Evolutionary conservation across 2,888 invertebrate species (phyloP), one percentile per base, ranked within the genome.

Genomic region (Tenthredo scrophulariae): DNA sequence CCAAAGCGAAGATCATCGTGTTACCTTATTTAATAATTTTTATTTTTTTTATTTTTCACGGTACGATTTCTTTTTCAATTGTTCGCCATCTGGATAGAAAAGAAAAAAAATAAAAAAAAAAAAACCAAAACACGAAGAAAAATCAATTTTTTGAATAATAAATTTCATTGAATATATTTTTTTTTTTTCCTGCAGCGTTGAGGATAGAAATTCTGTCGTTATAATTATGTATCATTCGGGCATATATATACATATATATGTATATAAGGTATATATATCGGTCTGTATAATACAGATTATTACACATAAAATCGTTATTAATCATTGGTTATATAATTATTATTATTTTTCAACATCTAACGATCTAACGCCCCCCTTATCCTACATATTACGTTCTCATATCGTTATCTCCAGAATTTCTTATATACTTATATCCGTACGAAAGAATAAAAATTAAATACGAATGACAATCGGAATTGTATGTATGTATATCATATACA

Each of bases 391-490:
- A 50, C 5, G 40, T 43, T 43, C 50, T 18, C 18, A 5, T 50
- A 50, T 18, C 50, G 18, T 67, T 22, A 9, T 77, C 80, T 65
- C 10, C 29, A 29, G 10, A 65, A 29, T 65, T 65, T 65, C 22
- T 65, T 22, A 10, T 62, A 29, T 65, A 26, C 10, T 65, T 22
- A 22, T 65, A 50, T 65, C 9, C 29, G 3, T 65, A 29, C 26
- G 4, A 65, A 26, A 65, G 29, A 65, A 65, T 26, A 65, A 26
- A 65, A 65, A 65, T 37, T 6, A 37, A 33, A 87, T 86, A 86
- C 54, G 84, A 86, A 33, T 84, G n/a, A 22, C 0, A 22, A 37
- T 33, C 29, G 37, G 86, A 43, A 43, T 43, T 43, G 40, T 40
- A 10, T 40, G 1, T 40, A 40, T 40, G 1, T 40, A 40, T 40